Percentiles rank a stretch among this genome's conserved stretches.
phyloP scores from a whole-genome alignment of 2,888 invertebrate species.

The Arrhopalites spinosus region DNA sequence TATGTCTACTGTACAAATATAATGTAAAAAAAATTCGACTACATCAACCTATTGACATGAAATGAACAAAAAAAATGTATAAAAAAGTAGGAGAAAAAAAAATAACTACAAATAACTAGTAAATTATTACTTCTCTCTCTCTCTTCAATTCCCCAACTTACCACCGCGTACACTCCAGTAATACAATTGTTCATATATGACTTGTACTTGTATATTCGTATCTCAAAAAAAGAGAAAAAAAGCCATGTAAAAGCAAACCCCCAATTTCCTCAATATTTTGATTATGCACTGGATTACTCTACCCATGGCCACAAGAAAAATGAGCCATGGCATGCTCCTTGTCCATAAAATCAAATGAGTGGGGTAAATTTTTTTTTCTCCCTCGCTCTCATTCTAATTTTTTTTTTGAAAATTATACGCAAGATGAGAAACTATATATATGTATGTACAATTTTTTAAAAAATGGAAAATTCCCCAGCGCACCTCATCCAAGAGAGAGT shows the following conservation, averaged over 20 bases:
- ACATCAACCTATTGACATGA: too few species aligned
- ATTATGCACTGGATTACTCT: slow-evolving; percentile 6
- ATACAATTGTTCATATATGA: background rate
- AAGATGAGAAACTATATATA: background rate
- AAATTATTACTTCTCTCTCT: slow-evolving; percentile 7
- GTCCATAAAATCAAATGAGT: background rate
- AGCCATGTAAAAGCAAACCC: background rate
- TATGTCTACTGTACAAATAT: background rate
- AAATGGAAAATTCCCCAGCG: too few species aligned
- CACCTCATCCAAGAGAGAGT: too few species aligned
- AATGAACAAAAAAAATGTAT: too few species aligned
- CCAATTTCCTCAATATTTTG: slow-evolving; percentile 12
- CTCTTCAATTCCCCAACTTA: background rate
- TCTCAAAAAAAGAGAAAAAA: background rate
- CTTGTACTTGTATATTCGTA: background rate
- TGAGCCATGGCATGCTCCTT: background rate
- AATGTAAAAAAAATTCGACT: too few species aligned
- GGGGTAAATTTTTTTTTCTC: background rate
- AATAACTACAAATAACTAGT: background rate
- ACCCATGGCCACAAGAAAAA: background rate
- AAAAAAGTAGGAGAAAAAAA: too few species aligned
- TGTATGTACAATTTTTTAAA: background rate
- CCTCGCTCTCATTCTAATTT: background rate
- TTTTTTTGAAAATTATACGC: background rate
- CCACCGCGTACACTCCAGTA: background rate